A percentile compares a stretch with the other conserved stretches of the same genome.
Evolutionary conservation across 1,140 invertebrate species (phyloP).

Genomic region (Drosophila sechellia): DNA sequence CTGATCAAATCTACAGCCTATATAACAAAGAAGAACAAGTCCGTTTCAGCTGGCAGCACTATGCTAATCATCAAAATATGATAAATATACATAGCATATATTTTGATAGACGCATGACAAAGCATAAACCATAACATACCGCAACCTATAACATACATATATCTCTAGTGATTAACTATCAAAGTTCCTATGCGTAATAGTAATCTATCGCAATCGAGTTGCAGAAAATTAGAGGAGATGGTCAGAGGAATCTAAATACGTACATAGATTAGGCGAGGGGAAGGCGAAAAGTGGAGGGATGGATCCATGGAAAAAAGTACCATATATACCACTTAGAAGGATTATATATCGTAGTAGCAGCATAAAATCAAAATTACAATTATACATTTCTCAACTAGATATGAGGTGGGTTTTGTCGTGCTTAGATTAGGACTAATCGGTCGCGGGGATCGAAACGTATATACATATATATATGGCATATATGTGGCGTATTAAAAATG

Average conservation of each 20-base stretch:
- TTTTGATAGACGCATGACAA: constrained; percentile 46
- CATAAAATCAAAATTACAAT: constrained; percentile 61
- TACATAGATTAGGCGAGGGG: constrained; percentile 55
- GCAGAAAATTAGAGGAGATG: constrained; percentile 6
- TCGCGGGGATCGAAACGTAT: constrained; percentile 9
- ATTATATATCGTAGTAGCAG: constrained; percentile 47
- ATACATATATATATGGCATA: background rate
- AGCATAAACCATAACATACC: constrained; percentile 50
- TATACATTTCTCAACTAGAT: constrained; percentile 59
- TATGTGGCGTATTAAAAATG: constrained; percentile 13
- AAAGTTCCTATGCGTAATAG: constrained; percentile 83
- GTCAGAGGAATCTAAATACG: constrained; percentile 67
- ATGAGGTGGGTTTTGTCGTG: constrained; percentile 37
- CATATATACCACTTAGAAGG: constrained; percentile 38
- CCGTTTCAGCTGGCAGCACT: constrained; percentile 81
- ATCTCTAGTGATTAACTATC: constrained; percentile 83
- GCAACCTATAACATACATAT: constrained; percentile 65
- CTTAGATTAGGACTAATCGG: constrained; percentile 36
- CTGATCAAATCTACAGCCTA: constrained; percentile 35
- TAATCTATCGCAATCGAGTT: constrained; percentile 65
- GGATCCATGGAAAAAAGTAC: background rate
- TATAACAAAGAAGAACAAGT: constrained; percentile 72
- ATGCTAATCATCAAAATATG: constrained; percentile 51
- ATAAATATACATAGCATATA: constrained; percentile 37
- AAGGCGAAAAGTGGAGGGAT: background rate